These are phyloP conservation scores for Neelides folsomi DNA, from an alignment of 2,888 invertebrate species.

Conservation along the genomic window DNA sequence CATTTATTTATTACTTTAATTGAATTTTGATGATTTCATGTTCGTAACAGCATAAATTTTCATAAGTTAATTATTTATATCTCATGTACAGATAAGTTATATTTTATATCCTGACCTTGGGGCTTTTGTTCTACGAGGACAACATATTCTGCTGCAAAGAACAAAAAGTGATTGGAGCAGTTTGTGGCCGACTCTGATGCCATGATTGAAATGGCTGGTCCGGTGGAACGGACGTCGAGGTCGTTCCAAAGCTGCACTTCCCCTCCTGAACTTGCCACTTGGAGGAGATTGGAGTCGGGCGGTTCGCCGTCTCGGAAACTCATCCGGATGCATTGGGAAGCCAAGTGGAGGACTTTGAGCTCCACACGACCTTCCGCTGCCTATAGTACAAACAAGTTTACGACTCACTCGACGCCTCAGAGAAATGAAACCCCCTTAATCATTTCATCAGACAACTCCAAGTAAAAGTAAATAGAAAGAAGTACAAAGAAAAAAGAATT, in stretches of 20 bases:
- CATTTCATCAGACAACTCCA: too few relatives aligned
- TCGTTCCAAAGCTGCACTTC: constrained; percentile 6
- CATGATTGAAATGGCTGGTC: constrained; percentile 27
- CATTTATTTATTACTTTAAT: too few relatives aligned
- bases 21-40: too few relatives aligned
- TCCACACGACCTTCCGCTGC: constrained; percentile 24
- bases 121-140: too few relatives aligned
- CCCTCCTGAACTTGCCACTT: constrained; percentile 12
- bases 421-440: too few relatives aligned
- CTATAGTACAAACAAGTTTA: constrained; percentile 14
- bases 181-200: constrained; percentile 23
- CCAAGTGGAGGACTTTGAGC: constrained; percentile 25
- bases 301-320: constrained; percentile 31
- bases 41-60: too few relatives aligned
- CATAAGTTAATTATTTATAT: too few relatives aligned
- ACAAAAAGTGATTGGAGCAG: constrained; percentile 28
- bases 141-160: constrained; percentile 20
- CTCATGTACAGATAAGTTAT: too few relatives aligned
- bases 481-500: too few relatives aligned
- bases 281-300: constrained; percentile 30
- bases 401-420: not conserved
- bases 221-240: constrained; percentile 23
- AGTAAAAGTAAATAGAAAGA: too few relatives aligned
- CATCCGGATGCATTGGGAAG: constrained; percentile 27
- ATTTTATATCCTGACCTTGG: too few relatives aligned